These are phyloP conservation scores for Corvus cornix DNA, from an alignment of 2,113 vertebrate genomes.

Conservation along the genomic window DNA sequence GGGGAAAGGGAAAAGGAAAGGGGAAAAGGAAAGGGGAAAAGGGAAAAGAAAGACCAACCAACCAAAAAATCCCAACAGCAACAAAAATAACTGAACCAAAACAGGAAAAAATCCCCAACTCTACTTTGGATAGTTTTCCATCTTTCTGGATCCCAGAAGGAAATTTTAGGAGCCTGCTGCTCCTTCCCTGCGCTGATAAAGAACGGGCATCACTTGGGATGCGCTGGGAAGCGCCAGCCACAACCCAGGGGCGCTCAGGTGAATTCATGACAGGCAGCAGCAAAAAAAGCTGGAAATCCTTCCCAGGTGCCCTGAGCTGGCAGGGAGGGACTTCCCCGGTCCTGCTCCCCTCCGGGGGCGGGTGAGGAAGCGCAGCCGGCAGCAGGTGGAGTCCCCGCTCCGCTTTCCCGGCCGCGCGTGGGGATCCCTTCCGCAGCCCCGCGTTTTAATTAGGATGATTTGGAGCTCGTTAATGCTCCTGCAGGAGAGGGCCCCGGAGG, in stretches of 20 bases:
- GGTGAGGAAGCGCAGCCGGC: background rate
- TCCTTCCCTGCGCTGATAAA: background rate
- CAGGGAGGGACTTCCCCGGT: fast-evolving
- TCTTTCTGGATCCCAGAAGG: background rate
- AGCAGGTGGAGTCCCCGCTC: background rate
- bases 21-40: fast-evolving
- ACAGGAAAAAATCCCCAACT: fast-evolving
- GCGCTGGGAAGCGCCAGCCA: background rate
- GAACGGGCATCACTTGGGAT: fast-evolving
- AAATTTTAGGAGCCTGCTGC: fast-evolving
- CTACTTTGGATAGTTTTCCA: background rate
- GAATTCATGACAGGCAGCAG: background rate
- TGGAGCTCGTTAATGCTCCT: background rate
- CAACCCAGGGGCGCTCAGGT: fast-evolving
- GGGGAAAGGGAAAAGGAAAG: too few species aligned
- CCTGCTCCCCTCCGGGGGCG: fast-evolving
- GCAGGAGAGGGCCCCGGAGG: background rate
- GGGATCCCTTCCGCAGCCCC: background rate
- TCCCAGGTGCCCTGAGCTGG: fast-evolving
- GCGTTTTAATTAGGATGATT: background rate
- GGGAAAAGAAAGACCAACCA: background rate
- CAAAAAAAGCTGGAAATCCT: background rate
- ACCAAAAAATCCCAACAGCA: background rate
- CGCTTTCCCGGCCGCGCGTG: fast-evolving
- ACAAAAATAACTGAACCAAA: background rate